Evolutionary conservation across 2,888 invertebrate species (phyloP).

Genomic region (Schizaphis graminum): DNA sequence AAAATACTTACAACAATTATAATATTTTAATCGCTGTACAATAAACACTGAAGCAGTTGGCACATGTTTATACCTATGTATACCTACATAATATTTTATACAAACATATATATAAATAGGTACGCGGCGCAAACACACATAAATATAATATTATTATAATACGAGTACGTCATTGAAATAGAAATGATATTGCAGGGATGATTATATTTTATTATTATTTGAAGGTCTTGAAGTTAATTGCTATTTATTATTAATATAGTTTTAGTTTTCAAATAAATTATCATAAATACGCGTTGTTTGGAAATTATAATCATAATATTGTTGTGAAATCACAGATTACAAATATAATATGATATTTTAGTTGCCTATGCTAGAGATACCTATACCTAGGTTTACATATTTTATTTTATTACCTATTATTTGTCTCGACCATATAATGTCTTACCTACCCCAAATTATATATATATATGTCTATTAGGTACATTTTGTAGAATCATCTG

Average conservation of each 20-base stretch:
- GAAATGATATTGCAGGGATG: not conserved
- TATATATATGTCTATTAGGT: not conserved
- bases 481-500: not conserved
- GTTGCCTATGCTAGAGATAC: not conserved
- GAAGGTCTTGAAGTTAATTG: not conserved
- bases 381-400: not conserved
- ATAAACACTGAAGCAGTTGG: not conserved
- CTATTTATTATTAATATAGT: slow-evolving; percentile 1
- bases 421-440: not conserved
- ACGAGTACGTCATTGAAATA: not conserved
- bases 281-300: not conserved
- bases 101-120: not conserved
- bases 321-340: not conserved
- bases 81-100: not conserved
- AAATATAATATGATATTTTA: not conserved
- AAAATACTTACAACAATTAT: slow-evolving; percentile 23
- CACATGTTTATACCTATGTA: not conserved
- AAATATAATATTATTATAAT: not conserved
- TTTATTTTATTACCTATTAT: not conserved
- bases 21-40: slow-evolving; percentile 19
- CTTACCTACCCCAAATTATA: not conserved
- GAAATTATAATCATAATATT: not conserved
- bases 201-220: not conserved
- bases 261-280: not conserved
- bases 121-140: not conserved